Evolutionary conservation across 1,140 invertebrate genomes (phyloP), one percentile per base, ranked within the genome.

Genomic region (Coelopa frigida): DNA sequence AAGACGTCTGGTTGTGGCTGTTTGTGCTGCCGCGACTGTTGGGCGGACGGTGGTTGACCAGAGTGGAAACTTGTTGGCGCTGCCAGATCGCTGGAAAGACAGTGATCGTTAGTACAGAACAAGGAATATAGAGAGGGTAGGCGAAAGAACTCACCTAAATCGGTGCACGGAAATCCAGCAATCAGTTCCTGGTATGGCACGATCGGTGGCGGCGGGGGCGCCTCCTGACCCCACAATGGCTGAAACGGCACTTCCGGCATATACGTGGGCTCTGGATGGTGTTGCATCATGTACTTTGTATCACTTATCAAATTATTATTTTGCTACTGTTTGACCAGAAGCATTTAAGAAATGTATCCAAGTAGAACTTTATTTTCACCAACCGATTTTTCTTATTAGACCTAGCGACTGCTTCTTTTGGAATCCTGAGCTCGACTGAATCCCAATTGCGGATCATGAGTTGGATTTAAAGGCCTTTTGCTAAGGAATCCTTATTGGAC

Each of bases 161-260:
- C 75, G 6, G 72, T 67, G 53, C 75, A 75, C 10, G 70, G 70
- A 55, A 76, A 77, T 2, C 74, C 75, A 8, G 75, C 72, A 17
- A 77, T 63, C 22, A 77, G 70, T 43, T 76, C 75, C 12, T 75
- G 74, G 58, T 77, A 77, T 15, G 70, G 66, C 6, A 68, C 66
- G 44, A 69, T 68, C 5, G 61, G 59, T 14, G 61, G 61, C 20
- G 42, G 42, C 5, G 63, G 58, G 11, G 64, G 56, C 27, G 62
- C 57, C 21, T 69, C 66, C 14, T 60, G 55, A 46, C 62, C 58
- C 35, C 68, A 49, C 7, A 67, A 56, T 42, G 68, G 65, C 21
- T 50, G 47, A 50, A 68, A 68, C n/a, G 65, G 62, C n/a, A 69
- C 66, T 40, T 68, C 66, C 24, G 65, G 55, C 57, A 69, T 65